A percentile compares a stretch with the other conserved stretches of the same genome.
Evolutionary conservation across 2,888 invertebrate genomes (phyloP).

Genomic region (Aspidiotus destructor): DNA sequence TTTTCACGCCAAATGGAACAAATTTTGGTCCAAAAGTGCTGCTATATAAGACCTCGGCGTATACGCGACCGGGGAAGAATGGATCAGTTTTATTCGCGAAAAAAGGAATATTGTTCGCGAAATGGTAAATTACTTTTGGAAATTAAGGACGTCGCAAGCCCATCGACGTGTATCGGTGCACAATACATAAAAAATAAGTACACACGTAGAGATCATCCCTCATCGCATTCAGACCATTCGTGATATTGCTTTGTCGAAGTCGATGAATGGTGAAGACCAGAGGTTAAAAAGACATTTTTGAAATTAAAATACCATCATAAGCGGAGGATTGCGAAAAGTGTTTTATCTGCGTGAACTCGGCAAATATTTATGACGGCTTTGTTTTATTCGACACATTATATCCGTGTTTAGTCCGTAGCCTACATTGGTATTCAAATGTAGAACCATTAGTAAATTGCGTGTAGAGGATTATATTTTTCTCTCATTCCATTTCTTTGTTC

Average conservation of each 20-base stretch:
- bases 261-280: slow-evolving; percentile 19
- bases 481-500: slow-evolving; percentile 8
- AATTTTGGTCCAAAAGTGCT: not conserved
- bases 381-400: slow-evolving; percentile 16
- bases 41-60: not conserved
- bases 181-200: too few species aligned
- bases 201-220: too few species aligned
- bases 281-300: slow-evolving; percentile 31
- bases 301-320: slow-evolving; percentile 26
- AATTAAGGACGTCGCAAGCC: too few species aligned
- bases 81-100: too few species aligned
- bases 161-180: not conserved
- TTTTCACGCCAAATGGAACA: not conserved
- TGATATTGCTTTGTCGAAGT: slow-evolving; percentile 8
- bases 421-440: slow-evolving; percentile 25
- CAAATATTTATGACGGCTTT: slow-evolving; percentile 31
- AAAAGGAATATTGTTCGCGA: too few species aligned
- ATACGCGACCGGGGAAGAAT: not conserved
- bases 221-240: slow-evolving; percentile 7
- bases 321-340: slow-evolving; percentile 20
- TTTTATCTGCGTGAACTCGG: slow-evolving; percentile 23
- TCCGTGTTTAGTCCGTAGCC: slow-evolving; percentile 2
- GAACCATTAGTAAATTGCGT: slow-evolving; percentile 32
- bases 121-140: too few species aligned
- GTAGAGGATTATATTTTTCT: slow-evolving; percentile 28